Conservation (phyloP, 2,888 invertebrate species). For the Spisula solida region DNA sequence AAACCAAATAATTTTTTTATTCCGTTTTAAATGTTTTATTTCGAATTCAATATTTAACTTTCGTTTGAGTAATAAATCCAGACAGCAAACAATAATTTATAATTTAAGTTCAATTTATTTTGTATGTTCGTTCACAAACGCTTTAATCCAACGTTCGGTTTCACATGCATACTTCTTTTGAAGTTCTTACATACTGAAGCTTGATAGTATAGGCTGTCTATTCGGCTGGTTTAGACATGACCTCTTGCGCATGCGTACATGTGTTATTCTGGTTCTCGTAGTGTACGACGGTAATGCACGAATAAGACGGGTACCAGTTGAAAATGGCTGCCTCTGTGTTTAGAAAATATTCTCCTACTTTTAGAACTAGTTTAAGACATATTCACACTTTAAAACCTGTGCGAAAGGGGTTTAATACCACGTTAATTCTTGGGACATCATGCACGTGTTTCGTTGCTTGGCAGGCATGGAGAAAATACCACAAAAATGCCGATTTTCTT, state of each 20-base stretch:
- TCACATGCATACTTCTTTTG: constrained; percentile 21
- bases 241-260: constrained; percentile 66
- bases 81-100: neutral
- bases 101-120: constrained; percentile 19
- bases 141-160: constrained; percentile 39
- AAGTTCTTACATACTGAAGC: constrained; percentile 10
- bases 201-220: constrained; percentile 3
- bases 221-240: constrained; percentile 57
- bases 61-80: neutral
- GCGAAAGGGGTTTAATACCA: constrained; percentile 43
- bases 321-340: constrained; percentile 70
- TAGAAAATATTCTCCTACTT: constrained; percentile 44
- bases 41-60: neutral
- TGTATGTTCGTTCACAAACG: constrained; percentile 17
- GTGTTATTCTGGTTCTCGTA: constrained; percentile 40
- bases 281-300: neutral
- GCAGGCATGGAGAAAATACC: constrained; percentile 51
- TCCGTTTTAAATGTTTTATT: constrained; percentile 5
- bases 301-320: neutral
- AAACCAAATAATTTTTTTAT: neutral
- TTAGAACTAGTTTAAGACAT: constrained; percentile 58
- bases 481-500: constrained; percentile 46
- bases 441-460: constrained; percentile 58
- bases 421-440: constrained; percentile 60
- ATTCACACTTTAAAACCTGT: constrained; percentile 49